Conservation (phyloP, 2,797 vertebrate genomes). For the Pangasius djambal region DNA sequence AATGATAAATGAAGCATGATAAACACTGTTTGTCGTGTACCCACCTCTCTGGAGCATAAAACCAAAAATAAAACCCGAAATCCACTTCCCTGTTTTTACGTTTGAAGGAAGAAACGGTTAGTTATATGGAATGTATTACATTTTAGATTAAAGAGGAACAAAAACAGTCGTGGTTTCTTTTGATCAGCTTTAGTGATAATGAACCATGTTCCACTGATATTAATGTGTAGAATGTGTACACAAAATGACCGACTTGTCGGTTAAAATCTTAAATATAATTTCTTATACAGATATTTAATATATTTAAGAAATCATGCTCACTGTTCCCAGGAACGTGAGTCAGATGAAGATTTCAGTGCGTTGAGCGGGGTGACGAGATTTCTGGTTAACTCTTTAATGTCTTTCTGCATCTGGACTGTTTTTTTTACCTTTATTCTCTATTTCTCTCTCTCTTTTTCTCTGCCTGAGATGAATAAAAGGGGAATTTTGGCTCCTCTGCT, state of each 20-base stretch:
- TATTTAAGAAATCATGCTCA: neutral
- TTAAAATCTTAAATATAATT: neutral
- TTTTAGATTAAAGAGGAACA: conserved; percentile 32
- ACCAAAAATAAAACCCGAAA: neutral
- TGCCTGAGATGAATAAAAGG: conserved; percentile 76
- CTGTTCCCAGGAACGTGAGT: conserved; percentile 71
- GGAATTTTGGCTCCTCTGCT: conserved; percentile 68
- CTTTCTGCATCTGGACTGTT: conserved; percentile 54
- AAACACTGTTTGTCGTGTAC: neutral
- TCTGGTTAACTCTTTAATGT: conserved; percentile 67
- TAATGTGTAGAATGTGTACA: accelerated
- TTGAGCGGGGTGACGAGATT: conserved; percentile 65
- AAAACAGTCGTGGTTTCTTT: neutral
- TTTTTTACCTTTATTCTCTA: conserved; percentile 32
- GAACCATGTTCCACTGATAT: neutral
- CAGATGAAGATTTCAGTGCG: conserved; percentile 62
- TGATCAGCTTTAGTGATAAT: neutral
- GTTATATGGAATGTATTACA: conserved; percentile 6
- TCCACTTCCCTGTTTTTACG: conserved; percentile 10
- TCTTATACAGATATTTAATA: neutral
- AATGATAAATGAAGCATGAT: neutral
- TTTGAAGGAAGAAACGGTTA: conserved; percentile 7
- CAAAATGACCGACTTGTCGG: neutral
- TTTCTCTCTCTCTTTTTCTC: conserved; percentile 62
- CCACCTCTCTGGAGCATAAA: neutral